phyloP scores from a whole-genome alignment of 2,797 vertebrate genomes.

The Sebastes jordani region DNA sequence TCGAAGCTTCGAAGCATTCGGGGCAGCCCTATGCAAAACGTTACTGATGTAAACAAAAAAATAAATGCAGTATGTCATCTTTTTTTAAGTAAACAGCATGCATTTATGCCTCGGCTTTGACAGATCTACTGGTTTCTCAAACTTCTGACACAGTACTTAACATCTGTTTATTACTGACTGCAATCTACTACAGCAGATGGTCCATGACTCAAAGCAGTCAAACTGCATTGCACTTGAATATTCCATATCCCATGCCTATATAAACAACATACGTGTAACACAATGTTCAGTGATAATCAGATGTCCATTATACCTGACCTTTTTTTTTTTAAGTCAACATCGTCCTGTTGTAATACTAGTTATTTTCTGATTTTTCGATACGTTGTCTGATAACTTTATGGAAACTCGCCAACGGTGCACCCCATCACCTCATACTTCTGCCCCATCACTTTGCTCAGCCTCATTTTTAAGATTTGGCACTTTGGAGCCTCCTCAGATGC shows the following conservation, averaged over 20 bases:
- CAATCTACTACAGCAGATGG: constrained; percentile 22
- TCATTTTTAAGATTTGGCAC: constrained; percentile 92
- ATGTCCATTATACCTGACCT: background rate
- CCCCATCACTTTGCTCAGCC: constrained; percentile 90
- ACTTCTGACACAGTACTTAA: constrained; percentile 16
- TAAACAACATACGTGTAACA: constrained; percentile 28
- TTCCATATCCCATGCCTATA: constrained; percentile 20
- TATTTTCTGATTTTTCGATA: background rate
- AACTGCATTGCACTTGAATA: constrained; percentile 56
- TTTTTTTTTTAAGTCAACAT: background rate
- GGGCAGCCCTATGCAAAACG: background rate
- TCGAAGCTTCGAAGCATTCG: no score
- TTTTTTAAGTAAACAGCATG: constrained; percentile 43
- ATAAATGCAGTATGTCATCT: background rate
- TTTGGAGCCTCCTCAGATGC: constrained; percentile 71
- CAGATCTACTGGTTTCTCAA: constrained; percentile 18
- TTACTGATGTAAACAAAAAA: background rate
- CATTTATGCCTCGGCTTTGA: constrained; percentile 8
- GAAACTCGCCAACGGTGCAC: constrained; percentile 77
- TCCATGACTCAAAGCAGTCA: background rate
- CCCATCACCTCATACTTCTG: constrained; percentile 91
- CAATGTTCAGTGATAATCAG: constrained; percentile 12
- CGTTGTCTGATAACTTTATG: constrained; percentile 34
- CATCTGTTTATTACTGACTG: constrained; percentile 15
- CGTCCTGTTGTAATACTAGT: constrained; percentile 17